Conservation (phyloP, 1,140 invertebrate genomes). For the Venturia canescens region DNA sequence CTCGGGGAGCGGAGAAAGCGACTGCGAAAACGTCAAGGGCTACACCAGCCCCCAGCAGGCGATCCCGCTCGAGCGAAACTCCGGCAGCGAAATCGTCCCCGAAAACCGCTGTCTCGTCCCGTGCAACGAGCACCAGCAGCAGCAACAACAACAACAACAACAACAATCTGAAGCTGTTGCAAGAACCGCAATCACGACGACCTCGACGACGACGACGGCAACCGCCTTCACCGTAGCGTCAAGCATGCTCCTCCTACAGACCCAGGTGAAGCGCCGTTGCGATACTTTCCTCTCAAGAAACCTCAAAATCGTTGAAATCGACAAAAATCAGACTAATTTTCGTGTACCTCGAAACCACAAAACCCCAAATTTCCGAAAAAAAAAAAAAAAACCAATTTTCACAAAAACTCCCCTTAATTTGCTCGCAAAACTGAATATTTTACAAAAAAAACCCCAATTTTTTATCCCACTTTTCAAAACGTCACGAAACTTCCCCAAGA, state of each 20-base stretch:
- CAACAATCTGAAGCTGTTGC: constrained; percentile 41
- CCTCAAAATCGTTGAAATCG: not conserved
- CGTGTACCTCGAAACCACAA: no score
- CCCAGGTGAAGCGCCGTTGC: constrained; percentile 76
- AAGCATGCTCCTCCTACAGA: constrained; percentile 83
- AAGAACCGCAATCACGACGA: constrained; percentile 67
- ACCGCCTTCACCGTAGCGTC: constrained; percentile 77
- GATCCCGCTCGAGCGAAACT: constrained; percentile 62
- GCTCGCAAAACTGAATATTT: no score
- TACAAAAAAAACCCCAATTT: no score
- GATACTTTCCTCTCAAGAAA: no score
- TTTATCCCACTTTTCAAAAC: no score
- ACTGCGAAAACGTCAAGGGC: constrained; percentile 70
- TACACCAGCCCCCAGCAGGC: constrained; percentile 65
- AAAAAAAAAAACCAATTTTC: not conserved
- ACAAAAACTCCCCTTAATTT: no score
- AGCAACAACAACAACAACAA: constrained; percentile 42
- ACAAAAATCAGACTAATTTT: not conserved
- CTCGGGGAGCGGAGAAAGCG: constrained; percentile 71
- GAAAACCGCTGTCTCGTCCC: constrained; percentile 44
- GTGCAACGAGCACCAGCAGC: constrained; percentile 50
- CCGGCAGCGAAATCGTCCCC: constrained; percentile 59
- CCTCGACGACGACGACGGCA: constrained; percentile 73
- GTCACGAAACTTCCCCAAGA: no score
- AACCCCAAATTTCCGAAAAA: no score